Evolutionary conservation across 2,113 vertebrate genomes (phyloP), one percentile per base, ranked within the genome.

Genomic region (Neoarius graeffei): DNA sequence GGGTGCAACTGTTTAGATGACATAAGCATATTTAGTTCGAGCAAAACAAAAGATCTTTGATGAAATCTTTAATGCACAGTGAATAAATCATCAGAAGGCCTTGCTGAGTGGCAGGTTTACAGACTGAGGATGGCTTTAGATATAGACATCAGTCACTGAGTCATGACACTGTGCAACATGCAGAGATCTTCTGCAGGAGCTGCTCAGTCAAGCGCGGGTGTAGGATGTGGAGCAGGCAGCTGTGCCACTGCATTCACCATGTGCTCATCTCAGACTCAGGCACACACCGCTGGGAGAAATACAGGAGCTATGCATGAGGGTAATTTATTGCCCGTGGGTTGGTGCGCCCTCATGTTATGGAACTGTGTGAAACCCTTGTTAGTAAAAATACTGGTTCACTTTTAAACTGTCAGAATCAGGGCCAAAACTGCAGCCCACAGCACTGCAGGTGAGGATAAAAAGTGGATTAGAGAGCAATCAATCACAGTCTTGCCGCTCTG

Each of bases 301-400:
- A 57, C 87, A 69, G 50, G 50, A 66, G 59, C 67, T 66, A 84
- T 62, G 74, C 25, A 69, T 86, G 69, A 80, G 76, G 74, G 85
- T 62, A 87, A 90, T 87, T 89, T 84, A 90, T 79, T 54, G 85
- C 74, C 87, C 30, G 15, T 85, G 87, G 81, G 74, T 76, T 71
- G 87, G 71, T 82, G 85, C 52, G 30, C 87, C 89, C 76, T 60
- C 67, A 77, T 85, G 83, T 90, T 89, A 87, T 54, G 27, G 54
- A 84, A 87, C 62, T 81, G 88, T 54, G 79, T 87, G 83, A 90
- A 84, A 84, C 57, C 82, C 87, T 90, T 90, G 89, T 90, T 90
- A 90, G 85, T 83, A 56, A 85, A 90, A 87, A 89, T 87, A 89
- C 81, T 77, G 76, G 82, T 76, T 83, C 77, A 87, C 76, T 90